These are phyloP conservation scores for Acrocephalus arundinaceus DNA, from an alignment of 2,113 vertebrate genomes.

Conservation along the genomic window DNA sequence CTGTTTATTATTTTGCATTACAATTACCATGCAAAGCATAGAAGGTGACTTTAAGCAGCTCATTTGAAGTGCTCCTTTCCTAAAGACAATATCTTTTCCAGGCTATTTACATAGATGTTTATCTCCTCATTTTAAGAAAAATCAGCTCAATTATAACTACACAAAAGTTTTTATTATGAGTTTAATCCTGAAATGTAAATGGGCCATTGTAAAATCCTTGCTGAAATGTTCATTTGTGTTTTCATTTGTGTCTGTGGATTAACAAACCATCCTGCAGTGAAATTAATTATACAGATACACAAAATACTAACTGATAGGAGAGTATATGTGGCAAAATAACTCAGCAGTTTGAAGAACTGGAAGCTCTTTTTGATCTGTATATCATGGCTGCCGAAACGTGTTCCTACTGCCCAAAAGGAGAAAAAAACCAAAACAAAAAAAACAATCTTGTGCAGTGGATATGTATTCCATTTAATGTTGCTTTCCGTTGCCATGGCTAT, in stretches of 20 bases:
- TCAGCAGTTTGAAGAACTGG: slow-evolving; percentile 1
- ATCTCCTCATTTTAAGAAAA: slow-evolving; percentile 67
- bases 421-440: background rate
- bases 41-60: slow-evolving; percentile 75
- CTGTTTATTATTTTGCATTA: slow-evolving; percentile 73
- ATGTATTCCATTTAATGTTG: slow-evolving; percentile 53
- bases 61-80: slow-evolving; percentile 66
- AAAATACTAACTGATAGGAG: slow-evolving; percentile 50
- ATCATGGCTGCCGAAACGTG: background rate
- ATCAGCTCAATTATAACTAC: slow-evolving; percentile 71
- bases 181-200: slow-evolving; percentile 74
- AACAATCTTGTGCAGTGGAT: background rate
- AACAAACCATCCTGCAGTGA: slow-evolving; percentile 28
- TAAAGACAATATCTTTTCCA: slow-evolving; percentile 67
- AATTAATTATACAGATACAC: slow-evolving; percentile 64
- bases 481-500: slow-evolving; percentile 76
- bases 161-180: slow-evolving; percentile 70
- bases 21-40: slow-evolving; percentile 72
- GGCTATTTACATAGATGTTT: slow-evolving; percentile 73
- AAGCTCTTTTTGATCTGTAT: slow-evolving; percentile 49
- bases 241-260: slow-evolving; percentile 62
- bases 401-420: background rate
- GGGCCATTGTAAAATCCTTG: slow-evolving; percentile 44
- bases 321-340: slow-evolving; percentile 30
- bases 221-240: slow-evolving; percentile 69